These are phyloP conservation scores for Leptobrachium leishanense DNA, from an alignment of 2,113 vertebrate species.

Conservation along the genomic window DNA sequence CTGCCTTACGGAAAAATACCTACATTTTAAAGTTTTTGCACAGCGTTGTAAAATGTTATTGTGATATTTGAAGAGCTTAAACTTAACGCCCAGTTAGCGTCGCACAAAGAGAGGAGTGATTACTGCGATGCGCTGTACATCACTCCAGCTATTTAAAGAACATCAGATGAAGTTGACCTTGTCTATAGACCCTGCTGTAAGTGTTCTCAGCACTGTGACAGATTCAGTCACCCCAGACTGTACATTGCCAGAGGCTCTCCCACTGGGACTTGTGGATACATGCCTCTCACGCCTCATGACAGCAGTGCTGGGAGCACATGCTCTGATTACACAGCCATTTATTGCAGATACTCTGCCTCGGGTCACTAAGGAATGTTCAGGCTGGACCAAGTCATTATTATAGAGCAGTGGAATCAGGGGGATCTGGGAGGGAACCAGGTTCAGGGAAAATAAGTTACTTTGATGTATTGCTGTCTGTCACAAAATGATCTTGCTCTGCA, in stretches of 20 bases:
- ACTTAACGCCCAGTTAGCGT: conserved; percentile 7
- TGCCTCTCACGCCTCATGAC: conserved; percentile 8
- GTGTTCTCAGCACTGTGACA: conserved; percentile 14
- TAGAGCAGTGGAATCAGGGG: background rate
- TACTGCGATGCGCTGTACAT: background rate
- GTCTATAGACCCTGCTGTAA: background rate
- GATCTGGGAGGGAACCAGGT: background rate
- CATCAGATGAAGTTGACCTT: conserved; percentile 13
- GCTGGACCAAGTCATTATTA: conserved; percentile 24
- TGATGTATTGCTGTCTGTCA: conserved; percentile 35
- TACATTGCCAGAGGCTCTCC: conserved; percentile 7
- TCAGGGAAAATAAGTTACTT: conserved; percentile 14
- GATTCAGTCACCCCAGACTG: conserved; percentile 19
- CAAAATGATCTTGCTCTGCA: background rate
- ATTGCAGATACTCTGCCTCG: conserved; percentile 34
- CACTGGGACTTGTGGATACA: conserved; percentile 24
- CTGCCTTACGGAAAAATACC: background rate
- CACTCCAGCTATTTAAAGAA: conserved; percentile 12
- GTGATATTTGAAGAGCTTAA: background rate
- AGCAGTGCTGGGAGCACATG: conserved; percentile 17
- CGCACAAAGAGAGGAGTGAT: conserved; percentile 5
- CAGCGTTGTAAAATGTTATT: background rate
- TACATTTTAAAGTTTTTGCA: background rate
- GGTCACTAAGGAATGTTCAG: conserved; percentile 19
- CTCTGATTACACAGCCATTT: conserved; percentile 30